Evolutionary conservation across 1,140 invertebrate species (phyloP).

Genomic region (Dendrolimus kikuchii): DNA sequence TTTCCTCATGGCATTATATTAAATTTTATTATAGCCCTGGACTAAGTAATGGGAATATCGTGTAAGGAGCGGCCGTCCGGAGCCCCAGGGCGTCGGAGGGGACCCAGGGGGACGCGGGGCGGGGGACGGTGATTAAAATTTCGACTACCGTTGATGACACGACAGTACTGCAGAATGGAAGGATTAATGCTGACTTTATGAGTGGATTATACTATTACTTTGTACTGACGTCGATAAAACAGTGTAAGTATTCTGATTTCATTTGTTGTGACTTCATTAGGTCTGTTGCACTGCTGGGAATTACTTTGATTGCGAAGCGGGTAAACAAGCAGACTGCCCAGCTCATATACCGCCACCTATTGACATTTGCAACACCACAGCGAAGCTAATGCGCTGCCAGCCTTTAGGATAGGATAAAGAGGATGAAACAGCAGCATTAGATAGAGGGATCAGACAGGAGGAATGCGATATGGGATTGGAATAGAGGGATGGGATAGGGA

Average conservation of each 20-base stretch:
- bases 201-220: constrained; percentile 63
- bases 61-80: constrained; percentile 67
- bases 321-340: too few species aligned
- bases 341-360: too few species aligned
- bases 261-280: constrained; percentile 19
- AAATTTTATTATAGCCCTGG: constrained; percentile 73
- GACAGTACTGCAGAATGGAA: constrained; percentile 54
- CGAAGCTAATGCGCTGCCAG: too few species aligned
- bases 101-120: constrained; percentile 14
- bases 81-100: constrained; percentile 40
- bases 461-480: too few species aligned
- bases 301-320: too few species aligned
- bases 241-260: constrained; percentile 44
- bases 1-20: constrained; percentile 65
- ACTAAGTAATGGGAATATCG: constrained; percentile 74
- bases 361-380: too few species aligned
- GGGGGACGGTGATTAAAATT: constrained; percentile 64
- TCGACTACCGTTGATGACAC: constrained; percentile 68
- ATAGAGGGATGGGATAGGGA: too few species aligned
- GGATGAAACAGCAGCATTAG: too few species aligned
- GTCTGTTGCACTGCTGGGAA: too few species aligned
- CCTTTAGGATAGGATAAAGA: too few species aligned
- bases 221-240: constrained; percentile 25
- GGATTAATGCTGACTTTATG: constrained; percentile 67
- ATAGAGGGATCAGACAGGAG: too few species aligned